Percentiles rank a stretch among this genome's conserved stretches.
These are phyloP conservation scores for Drosophila paramelanica DNA, from an alignment of 2,888 invertebrate species.

Conservation along the genomic window DNA sequence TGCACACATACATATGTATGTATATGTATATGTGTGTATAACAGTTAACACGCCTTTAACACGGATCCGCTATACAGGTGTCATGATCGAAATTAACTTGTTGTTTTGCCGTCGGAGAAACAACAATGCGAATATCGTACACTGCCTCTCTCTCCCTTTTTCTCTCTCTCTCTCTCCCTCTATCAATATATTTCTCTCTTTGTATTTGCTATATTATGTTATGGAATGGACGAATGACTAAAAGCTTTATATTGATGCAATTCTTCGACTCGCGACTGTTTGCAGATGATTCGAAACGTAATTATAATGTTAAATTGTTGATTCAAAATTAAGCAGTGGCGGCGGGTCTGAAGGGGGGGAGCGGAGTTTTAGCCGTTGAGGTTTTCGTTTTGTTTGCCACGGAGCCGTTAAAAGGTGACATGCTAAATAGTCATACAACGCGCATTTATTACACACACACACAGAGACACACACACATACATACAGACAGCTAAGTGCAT, in stretches of 20 bases:
- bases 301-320: slow-evolving; percentile 78
- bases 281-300: slow-evolving; percentile 76
- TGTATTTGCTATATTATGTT: slow-evolving; percentile 14
- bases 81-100: slow-evolving; percentile 8
- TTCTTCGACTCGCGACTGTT: slow-evolving; percentile 42
- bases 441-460: slow-evolving; percentile 62
- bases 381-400: slow-evolving; percentile 65
- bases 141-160: background rate
- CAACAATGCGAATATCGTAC: background rate
- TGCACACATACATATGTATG: background rate
- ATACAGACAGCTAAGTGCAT: slow-evolving; percentile 65
- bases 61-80: slow-evolving; percentile 3
- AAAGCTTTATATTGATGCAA: slow-evolving; percentile 54
- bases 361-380: slow-evolving; percentile 28
- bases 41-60: background rate
- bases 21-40: background rate
- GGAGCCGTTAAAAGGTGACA: slow-evolving; percentile 79
- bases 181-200: background rate
- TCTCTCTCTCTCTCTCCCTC: background rate
- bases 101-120: slow-evolving; percentile 43
- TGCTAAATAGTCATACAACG: slow-evolving; percentile 77
- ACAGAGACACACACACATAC: slow-evolving; percentile 12
- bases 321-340: slow-evolving; percentile 65
- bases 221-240: slow-evolving; percentile 20
- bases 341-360: slow-evolving; percentile 1